Conservation (phyloP, 2,888 invertebrate genomes). For the Antheraea yamamai region DNA sequence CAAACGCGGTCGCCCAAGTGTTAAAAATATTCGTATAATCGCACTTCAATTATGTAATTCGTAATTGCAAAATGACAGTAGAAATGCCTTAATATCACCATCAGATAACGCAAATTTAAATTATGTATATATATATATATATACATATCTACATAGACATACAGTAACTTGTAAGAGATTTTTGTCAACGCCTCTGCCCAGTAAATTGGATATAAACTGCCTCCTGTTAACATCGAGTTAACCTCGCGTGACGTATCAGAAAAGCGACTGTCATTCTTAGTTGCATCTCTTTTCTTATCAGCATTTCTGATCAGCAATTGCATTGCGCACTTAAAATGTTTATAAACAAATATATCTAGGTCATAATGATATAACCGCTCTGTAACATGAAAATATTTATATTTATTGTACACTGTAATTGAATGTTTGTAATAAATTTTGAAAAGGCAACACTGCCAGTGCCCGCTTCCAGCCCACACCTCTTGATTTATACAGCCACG, state of each 20-base stretch:
- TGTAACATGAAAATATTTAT: background rate
- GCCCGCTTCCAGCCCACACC: background rate
- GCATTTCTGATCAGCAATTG: background rate
- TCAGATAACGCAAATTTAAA: too few relatives aligned
- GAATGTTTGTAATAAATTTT: constrained; percentile 14
- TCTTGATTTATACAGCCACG: constrained; percentile 4
- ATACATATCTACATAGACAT: background rate
- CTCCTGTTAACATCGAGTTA: background rate
- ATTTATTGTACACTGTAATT: constrained; percentile 6
- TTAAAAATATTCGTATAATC: too few relatives aligned
- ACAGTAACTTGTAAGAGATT: background rate
- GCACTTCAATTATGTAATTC: too few relatives aligned
- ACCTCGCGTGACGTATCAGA: background rate
- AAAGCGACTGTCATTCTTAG: background rate
- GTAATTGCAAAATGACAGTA: too few relatives aligned
- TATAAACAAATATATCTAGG: background rate
- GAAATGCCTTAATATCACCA: too few relatives aligned
- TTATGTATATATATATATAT: too few relatives aligned
- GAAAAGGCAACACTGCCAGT: background rate
- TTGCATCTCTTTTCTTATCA: constrained; percentile 5
- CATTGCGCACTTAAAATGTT: background rate
- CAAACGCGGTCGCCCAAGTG: too few relatives aligned
- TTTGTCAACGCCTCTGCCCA: background rate
- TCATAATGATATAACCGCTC: background rate
- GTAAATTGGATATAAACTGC: background rate